Evolutionary conservation across 2,888 invertebrate genomes (phyloP), one percentile per base, ranked within the genome.

Genomic region (Calephelis perditalis): DNA sequence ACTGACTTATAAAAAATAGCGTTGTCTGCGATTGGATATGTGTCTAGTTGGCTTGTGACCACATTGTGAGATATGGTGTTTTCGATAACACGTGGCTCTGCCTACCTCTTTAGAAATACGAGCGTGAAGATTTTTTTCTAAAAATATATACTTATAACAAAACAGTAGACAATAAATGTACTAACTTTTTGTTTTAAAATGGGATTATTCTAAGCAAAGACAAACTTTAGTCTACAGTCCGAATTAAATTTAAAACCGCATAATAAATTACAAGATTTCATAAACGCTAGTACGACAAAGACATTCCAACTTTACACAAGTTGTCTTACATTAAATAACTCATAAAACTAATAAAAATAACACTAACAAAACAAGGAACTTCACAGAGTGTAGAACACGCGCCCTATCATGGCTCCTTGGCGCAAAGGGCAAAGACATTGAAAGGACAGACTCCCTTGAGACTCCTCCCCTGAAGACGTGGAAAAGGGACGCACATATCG

Each of bases 401-500:
- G 81, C 87, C 87, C 86, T 88, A 83, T 76, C 81, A 83, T 76
- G 79, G 78, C 83, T 86, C 77, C 84, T 83, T 82, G 85, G 83
- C 86, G 86, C 87, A 86, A 90, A 91, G 91, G 91, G 90, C 91
- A 91, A 89, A 88, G 90, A 91, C 90, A 91, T 91, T 91, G 91
- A 91, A 92, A 92, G 92, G 91, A 92, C 92, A 92, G 92, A 92
- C 92, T 92, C 93, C 92, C 93, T 73, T 68, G 92, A 91, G 92
- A 86, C 86, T 82, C 89, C 89, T 84, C 87, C 86, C 87, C 89
- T 82, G 85, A 89, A 89, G 90, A 89, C 87, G 84, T 63, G 73
- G 60, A 75, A 87, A 66, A 66, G 72, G 67, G 86, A 90, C 78
- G 71, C 74, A 75, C 71, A 71, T 86, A 90, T 78, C 71, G 67